These are phyloP conservation scores for Apotomis betuletana DNA, from an alignment of 2,888 invertebrate genomes.

Conservation along the genomic window DNA sequence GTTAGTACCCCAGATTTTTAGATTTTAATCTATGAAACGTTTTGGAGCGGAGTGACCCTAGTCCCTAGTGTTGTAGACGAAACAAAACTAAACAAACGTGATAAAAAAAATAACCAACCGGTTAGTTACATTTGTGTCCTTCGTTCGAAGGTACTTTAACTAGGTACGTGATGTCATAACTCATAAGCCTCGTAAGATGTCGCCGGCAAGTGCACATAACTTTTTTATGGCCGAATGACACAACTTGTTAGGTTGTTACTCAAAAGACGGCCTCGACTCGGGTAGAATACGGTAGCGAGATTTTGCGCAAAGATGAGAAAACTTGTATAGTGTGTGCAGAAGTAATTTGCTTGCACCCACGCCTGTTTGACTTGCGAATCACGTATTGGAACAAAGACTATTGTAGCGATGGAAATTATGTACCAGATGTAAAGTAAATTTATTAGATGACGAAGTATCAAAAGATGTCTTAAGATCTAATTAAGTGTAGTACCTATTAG, in stretches of 20 bases:
- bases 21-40: too few relatives aligned
- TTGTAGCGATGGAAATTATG: slow-evolving; percentile 8
- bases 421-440: background rate
- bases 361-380: slow-evolving; percentile 18
- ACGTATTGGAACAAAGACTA: slow-evolving; percentile 26
- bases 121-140: background rate
- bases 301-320: slow-evolving; percentile 26
- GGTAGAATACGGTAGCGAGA: slow-evolving; percentile 16
- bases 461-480: background rate
- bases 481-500: too few relatives aligned
- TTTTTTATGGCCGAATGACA: slow-evolving; percentile 31
- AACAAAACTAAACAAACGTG: too few relatives aligned
- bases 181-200: slow-evolving; percentile 10
- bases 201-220: slow-evolving; percentile 28
- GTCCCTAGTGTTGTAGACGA: too few relatives aligned
- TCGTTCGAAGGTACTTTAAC: background rate
- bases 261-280: slow-evolving; percentile 20
- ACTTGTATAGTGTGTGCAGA: slow-evolving; percentile 4
- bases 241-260: slow-evolving; percentile 18
- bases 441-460: background rate
- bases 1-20: too few relatives aligned
- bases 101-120: background rate
- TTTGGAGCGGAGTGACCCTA: too few relatives aligned
- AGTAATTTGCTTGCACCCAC: slow-evolving; percentile 37
- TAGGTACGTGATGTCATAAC: slow-evolving; percentile 24